Evolutionary conservation across 2,797 vertebrate species (phyloP), one percentile per base, ranked within the genome.

Genomic region (Champsocephalus gunnari): DNA sequence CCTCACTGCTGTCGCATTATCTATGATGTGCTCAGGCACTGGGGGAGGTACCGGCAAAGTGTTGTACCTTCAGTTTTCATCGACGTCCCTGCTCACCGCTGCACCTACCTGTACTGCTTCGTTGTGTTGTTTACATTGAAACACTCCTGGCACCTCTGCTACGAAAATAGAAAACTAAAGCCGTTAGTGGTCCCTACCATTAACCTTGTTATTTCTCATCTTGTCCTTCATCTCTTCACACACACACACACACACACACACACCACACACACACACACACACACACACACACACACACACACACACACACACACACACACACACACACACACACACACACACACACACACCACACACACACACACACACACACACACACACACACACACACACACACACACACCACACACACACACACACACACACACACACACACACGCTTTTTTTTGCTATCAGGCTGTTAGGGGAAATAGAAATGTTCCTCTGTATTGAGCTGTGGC

Each of bases 41-140:
- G 10, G 34, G 77, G 67, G 58, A 69, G 61, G 49, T 85, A 81
- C 75, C 45, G 12, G 59, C 11, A 73, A 83, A 77, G 62, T 68
- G 73, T 77, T 77, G 62, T 54, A 66, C 59, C 53, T 71, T 81
- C 53, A 62, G 19, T 80, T 77, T 81, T 75, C 28, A 19, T 72
- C 3, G 28, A 71, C 47, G 16, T 13, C 12, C 11, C 13, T n/a
- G 28, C 51, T 55, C 32, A 17, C n/a, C 5, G 32, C 48, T 75
- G 55, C 51, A 72, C 47, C 62, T 34, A 50, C 58, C 61, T 50
- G 41, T 50, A 73, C 68, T 28, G 47, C 66, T 68, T 73, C 51
- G 63, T 79, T 77, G 81, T 80, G 49, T 78, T 89, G 87, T 92
- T 90, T 87, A 81, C 75, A 84, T 71, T 72, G 73, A 75, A 71